Evolutionary conservation across 1,140 invertebrate species (phyloP), one percentile per base, ranked within the genome.

Genomic region (Medauroidea extradentata): DNA sequence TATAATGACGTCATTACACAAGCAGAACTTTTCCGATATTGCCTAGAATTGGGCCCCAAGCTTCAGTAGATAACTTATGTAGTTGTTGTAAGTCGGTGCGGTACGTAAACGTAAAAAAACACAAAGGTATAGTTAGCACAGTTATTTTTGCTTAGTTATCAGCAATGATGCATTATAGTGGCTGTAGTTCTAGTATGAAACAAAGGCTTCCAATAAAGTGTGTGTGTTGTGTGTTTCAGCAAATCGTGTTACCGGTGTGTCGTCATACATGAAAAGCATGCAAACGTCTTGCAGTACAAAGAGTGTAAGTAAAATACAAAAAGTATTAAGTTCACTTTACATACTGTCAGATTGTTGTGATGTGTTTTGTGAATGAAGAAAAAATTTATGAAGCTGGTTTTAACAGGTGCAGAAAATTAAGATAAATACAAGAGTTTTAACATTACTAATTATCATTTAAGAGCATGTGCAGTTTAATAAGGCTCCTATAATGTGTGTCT

Each of bases 241-340:
- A 48, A 62, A 16, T 62, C 78, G 66, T 93, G 90, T 78, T 90
- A 89, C 78, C 84, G 89, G 59, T 95, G 93, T 78, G 85, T 96
- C 69, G 92, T 94, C 64, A 93, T 95, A 73, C 90, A 94, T 71
- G 90, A 93, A 73, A 93, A 93, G 70, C 93, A 96, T 78, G 81
- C 84, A 66, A 94, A 94, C 77, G 91, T 95, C 61, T 81, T 95
- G 63, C 92, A 96, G 75, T 96, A 94, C 79, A 96, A 96, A 90
- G 93, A 95, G 85, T 94, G 93, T 96, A 81, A 93, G 92, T 93
- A 51, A 18, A 16, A 23, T 46, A 8, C 13, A 9, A 16, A 34
- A 34, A 34, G 3, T 7, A 18, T 46, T 3, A 46, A 46, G 5
- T 18, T 46, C 8, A 46, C 43, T 5, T 46, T 4, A 3, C 3